phyloP scores from a whole-genome alignment of 2,797 vertebrate genomes.

The Bryconaethiops microstoma region DNA sequence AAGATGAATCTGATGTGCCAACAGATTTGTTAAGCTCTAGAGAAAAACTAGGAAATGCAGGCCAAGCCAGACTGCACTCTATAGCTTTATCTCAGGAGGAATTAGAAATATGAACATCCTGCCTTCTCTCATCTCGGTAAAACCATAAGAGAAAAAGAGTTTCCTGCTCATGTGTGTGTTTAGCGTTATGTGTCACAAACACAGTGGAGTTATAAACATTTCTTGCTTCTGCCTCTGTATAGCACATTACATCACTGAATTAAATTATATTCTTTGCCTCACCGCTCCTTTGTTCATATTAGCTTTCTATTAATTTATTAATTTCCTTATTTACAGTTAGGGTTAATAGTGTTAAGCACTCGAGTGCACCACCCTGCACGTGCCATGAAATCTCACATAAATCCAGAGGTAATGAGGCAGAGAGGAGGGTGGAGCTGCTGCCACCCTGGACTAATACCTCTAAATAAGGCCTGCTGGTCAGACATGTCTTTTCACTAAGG shows the following conservation, averaged over 20 bases:
- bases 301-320: slow-evolving; percentile 69
- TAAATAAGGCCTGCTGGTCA: slow-evolving; percentile 29
- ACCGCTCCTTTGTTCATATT: slow-evolving; percentile 12
- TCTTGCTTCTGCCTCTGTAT: not conserved
- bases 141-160: not conserved
- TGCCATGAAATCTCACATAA: slow-evolving; percentile 76
- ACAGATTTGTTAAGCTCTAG: slow-evolving; percentile 5
- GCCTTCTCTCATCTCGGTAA: slow-evolving; percentile 1
- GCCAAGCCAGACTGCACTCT: not conserved
- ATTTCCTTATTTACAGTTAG: slow-evolving; percentile 74
- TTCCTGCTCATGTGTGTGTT: not conserved
- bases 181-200: not conserved
- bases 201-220: not conserved
- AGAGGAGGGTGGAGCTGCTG: slow-evolving; percentile 69
- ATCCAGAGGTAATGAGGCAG: slow-evolving; percentile 75
- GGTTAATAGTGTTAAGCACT: slow-evolving; percentile 76
- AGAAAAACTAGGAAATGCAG: slow-evolving; percentile 6
- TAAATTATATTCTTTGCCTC: not conserved
- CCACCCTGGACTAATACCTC: slow-evolving; percentile 45
- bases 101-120: slow-evolving; percentile 14
- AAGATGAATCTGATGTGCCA: not conserved
- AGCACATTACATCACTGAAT: not conserved
- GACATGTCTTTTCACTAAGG: slow-evolving; percentile 53
- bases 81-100: slow-evolving; percentile 11
- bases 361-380: slow-evolving; percentile 64